A percentile compares a stretch with the other conserved stretches of the same genome.
phyloP scores from a whole-genome alignment of 2,113 vertebrate species.

The Pelmatolapia mariae region DNA sequence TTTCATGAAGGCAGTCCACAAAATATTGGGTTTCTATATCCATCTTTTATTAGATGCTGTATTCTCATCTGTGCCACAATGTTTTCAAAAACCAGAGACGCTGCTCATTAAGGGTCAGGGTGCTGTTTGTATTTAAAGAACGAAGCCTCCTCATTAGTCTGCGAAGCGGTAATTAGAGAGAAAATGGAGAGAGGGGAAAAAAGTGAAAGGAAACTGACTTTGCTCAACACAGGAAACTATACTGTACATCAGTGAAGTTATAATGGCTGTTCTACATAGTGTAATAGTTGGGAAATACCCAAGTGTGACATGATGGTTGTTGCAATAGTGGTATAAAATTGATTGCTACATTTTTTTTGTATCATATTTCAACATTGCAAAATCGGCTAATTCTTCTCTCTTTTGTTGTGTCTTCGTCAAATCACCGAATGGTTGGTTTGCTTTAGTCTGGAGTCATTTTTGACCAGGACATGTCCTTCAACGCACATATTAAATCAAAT shows the following conservation, averaged over 20 bases:
- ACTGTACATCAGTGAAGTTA: background rate
- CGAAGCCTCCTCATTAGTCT: slow-evolving; percentile 50
- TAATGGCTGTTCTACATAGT: background rate
- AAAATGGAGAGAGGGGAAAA: background rate
- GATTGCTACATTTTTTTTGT: background rate
- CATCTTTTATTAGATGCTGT: background rate
- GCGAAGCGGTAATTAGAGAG: slow-evolving; percentile 44
- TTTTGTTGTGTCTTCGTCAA: accelerated
- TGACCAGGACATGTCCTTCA: accelerated
- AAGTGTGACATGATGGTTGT: background rate
- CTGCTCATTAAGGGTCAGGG: slow-evolving; percentile 52
- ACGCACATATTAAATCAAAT: background rate
- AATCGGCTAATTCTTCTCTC: background rate
- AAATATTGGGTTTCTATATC: background rate
- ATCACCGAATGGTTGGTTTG: background rate
- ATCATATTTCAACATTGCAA: background rate
- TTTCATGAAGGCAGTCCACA: background rate
- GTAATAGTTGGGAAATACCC: background rate
- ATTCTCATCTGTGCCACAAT: background rate
- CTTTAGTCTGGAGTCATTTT: background rate
- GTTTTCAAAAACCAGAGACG: slow-evolving; percentile 44
- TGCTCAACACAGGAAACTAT: background rate
- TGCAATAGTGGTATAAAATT: background rate
- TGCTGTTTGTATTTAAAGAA: slow-evolving; percentile 48
- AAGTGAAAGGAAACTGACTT: background rate